phyloP scores from a whole-genome alignment of 2,113 vertebrate species.

The Conger conger region DNA sequence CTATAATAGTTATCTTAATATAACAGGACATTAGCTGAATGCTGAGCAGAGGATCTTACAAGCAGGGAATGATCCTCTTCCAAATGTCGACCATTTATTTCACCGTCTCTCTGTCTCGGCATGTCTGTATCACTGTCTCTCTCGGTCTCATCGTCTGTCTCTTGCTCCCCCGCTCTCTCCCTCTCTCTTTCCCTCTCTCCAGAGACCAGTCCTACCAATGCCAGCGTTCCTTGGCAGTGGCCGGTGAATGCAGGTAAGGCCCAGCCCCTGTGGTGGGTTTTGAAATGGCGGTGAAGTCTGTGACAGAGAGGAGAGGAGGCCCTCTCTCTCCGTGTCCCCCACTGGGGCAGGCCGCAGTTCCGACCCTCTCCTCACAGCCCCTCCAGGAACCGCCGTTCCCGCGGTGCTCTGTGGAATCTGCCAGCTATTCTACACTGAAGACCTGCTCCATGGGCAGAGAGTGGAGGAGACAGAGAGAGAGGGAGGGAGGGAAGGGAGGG shows the following conservation, averaged over 20 bases:
- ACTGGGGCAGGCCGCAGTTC: background rate
- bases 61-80: slow-evolving; percentile 1
- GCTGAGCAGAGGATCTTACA: background rate
- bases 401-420: background rate
- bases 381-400: background rate
- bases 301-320: background rate
- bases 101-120: slow-evolving; percentile 32
- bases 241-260: background rate
- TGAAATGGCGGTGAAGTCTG: background rate
- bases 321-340: background rate
- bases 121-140: slow-evolving; percentile 22
- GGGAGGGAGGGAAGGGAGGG: background rate
- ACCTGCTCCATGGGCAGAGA: slow-evolving; percentile 19
- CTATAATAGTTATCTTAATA: background rate
- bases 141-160: slow-evolving; percentile 36
- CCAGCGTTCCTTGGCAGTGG: background rate
- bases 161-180: background rate
- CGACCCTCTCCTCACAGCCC: background rate
- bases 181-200: background rate
- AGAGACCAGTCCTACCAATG: background rate
- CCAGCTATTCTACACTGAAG: slow-evolving; percentile 6
- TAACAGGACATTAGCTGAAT: background rate
- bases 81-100: slow-evolving; percentile 26
- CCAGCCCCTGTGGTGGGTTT: background rate
- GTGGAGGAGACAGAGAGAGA: background rate